Conservation (phyloP, 1,140 invertebrate genomes). For the Tetragonula clypearis region DNA sequence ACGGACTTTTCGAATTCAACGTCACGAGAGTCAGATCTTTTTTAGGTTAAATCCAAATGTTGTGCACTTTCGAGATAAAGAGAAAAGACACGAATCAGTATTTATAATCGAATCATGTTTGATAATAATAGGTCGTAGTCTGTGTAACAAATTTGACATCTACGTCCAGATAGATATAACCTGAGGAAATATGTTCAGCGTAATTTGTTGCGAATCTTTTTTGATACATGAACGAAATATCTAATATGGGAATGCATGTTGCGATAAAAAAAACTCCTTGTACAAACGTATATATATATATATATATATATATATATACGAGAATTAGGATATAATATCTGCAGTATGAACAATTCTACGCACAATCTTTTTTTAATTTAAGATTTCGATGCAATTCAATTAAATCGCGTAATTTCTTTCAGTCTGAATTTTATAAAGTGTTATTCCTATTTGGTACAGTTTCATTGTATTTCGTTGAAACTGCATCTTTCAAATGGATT, state of each 20-base stretch:
- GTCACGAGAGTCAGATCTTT: background rate
- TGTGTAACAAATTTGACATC: slow-evolving; percentile 46
- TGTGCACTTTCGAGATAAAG: background rate
- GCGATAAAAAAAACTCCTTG: background rate
- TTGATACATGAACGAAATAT: slow-evolving; percentile 3
- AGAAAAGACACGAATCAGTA: slow-evolving; percentile 8
- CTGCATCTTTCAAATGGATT: background rate
- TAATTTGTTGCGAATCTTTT: background rate
- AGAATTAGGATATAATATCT: slow-evolving; percentile 6
- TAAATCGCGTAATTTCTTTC: slow-evolving; percentile 33
- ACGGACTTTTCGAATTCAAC: background rate
- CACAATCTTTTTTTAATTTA: background rate
- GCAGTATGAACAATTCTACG: background rate
- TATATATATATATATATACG: too few relatives aligned
- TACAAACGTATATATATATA: background rate
- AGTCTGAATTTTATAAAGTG: background rate
- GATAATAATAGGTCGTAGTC: slow-evolving; percentile 34
- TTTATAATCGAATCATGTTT: slow-evolving; percentile 36
- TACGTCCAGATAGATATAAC: slow-evolving; percentile 39
- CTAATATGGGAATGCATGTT: background rate
- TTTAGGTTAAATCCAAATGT: slow-evolving; percentile 41
- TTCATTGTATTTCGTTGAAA: background rate
- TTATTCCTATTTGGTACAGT: too few relatives aligned
- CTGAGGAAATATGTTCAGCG: slow-evolving; percentile 28
- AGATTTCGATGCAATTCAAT: background rate